phyloP scores from a whole-genome alignment of 2,888 invertebrate species.

The Oegoconia quadripuncta region DNA sequence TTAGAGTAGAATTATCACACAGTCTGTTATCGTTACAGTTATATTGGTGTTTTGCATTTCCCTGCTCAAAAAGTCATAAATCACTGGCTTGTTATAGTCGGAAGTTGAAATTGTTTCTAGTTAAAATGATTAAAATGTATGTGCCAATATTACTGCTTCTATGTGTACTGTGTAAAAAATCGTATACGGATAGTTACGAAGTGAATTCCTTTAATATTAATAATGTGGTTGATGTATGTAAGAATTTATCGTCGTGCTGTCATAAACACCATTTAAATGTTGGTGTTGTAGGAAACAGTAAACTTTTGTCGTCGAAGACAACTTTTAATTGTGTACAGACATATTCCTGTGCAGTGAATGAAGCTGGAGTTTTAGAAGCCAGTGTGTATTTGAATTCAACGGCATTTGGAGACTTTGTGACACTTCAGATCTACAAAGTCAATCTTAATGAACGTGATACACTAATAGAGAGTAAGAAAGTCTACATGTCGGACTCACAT shows the following conservation, averaged over 20 bases:
- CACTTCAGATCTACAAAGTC: neutral
- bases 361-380: conserved; percentile 20
- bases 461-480: neutral
- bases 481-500: neutral
- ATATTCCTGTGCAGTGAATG: conserved; percentile 5
- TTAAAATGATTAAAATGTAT: too few relatives aligned
- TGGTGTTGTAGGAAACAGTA: too few relatives aligned
- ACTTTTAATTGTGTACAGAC: neutral
- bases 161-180: too few relatives aligned
- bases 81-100: too few relatives aligned
- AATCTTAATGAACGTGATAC: neutral
- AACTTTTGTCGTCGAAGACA: neutral
- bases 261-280: too few relatives aligned
- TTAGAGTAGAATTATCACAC: too few relatives aligned
- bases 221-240: neutral
- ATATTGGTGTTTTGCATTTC: too few relatives aligned
- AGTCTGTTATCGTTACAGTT: too few relatives aligned
- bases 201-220: neutral
- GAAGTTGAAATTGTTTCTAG: too few relatives aligned
- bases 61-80: too few relatives aligned
- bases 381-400: conserved; percentile 16
- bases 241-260: neutral
- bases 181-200: neutral
- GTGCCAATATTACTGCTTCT: too few relatives aligned
- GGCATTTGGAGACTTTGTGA: conserved; percentile 24